Conservation (phyloP, 1,140 invertebrate species). For the Anastrepha ludens region DNA sequence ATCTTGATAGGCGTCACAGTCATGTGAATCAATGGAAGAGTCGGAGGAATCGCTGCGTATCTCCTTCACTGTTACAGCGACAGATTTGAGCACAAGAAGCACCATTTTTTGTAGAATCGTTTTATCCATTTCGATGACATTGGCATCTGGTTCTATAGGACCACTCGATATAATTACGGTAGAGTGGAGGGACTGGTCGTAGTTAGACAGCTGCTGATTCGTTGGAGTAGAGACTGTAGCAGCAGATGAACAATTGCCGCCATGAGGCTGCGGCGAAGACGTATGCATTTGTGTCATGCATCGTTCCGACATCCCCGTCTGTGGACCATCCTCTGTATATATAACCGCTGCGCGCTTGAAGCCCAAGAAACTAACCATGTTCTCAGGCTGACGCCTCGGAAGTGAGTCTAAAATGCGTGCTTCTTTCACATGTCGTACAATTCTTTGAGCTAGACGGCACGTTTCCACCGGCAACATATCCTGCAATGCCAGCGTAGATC, state of each 20-base stretch:
- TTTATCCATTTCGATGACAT: slow-evolving; percentile 76
- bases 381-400: slow-evolving; percentile 74
- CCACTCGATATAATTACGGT: not conserved
- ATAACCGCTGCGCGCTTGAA: slow-evolving; percentile 73
- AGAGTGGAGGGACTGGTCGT: not conserved
- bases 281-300: not conserved
- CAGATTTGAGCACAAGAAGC: slow-evolving; percentile 88
- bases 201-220: not conserved
- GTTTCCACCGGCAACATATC: slow-evolving; percentile 90
- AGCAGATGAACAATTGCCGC: not conserved
- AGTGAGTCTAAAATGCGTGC: slow-evolving; percentile 83
- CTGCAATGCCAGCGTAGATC: slow-evolving; percentile 89
- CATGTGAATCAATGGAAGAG: slow-evolving; percentile 86
- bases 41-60: slow-evolving; percentile 89
- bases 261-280: slow-evolving; percentile 34
- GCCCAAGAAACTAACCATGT: slow-evolving; percentile 77
- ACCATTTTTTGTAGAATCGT: slow-evolving; percentile 90
- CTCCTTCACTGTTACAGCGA: slow-evolving; percentile 92
- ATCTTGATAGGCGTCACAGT: slow-evolving; percentile 90
- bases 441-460: slow-evolving; percentile 87
- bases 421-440: slow-evolving; percentile 90
- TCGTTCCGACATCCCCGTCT: not conserved
- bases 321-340: slow-evolving; percentile 55
- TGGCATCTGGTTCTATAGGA: not conserved
- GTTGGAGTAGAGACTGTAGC: not conserved